phyloP scores from a whole-genome alignment of 2,113 vertebrate genomes.

The Ursus arctos region DNA sequence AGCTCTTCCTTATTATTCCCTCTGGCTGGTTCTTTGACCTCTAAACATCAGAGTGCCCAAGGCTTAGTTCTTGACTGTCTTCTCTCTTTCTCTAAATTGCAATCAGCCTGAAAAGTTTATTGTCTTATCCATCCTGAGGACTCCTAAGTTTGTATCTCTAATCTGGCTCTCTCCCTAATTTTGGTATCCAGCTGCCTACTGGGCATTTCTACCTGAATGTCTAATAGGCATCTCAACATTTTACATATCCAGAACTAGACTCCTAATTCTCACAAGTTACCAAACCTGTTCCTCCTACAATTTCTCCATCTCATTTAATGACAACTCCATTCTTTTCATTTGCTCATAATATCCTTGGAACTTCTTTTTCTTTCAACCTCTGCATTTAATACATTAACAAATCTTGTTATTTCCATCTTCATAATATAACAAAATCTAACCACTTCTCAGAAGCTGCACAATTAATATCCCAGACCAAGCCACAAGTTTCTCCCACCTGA shows the following conservation, averaged over 20 bases:
- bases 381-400: background rate
- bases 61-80: background rate
- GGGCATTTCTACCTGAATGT: background rate
- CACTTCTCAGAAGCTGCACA: background rate
- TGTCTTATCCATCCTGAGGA: background rate
- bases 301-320: background rate
- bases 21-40: background rate
- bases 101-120: background rate
- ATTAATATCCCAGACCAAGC: background rate
- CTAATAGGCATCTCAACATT: background rate
- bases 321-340: background rate
- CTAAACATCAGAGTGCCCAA: background rate
- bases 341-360: constrained; percentile 11
- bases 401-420: background rate
- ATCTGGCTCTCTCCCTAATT: background rate
- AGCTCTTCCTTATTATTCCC: background rate
- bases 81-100: background rate
- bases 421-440: background rate
- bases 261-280: background rate
- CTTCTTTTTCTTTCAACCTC: background rate
- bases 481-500: background rate
- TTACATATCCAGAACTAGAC: background rate
- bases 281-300: background rate
- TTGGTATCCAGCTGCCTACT: background rate
- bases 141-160: background rate